Evolutionary conservation across 2,797 vertebrate species (phyloP), one percentile per base, ranked within the genome.

Genomic region (Eupleurogrammus muticus): DNA sequence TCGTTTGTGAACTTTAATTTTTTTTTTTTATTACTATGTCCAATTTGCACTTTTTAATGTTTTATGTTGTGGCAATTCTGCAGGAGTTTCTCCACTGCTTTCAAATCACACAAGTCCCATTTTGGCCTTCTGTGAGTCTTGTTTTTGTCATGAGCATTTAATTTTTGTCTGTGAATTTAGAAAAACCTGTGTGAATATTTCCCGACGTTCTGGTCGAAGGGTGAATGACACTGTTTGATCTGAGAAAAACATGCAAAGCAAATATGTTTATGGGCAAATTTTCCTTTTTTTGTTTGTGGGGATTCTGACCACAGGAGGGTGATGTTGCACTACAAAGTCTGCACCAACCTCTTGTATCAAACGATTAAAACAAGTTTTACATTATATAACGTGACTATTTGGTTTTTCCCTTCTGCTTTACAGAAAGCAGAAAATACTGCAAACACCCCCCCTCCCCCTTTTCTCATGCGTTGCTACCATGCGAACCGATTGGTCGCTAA

Each of bases 31-130:
- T 38, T 40, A 14, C 14, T 5, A 40, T 16, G 13, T 40, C 13
- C 23, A 49, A 42, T 24, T 32, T 73, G 72, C 75, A 79, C 75
- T 77, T 70, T 70, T 54, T 19, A 24, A 11, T 49, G 12, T 57
- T 65, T 14, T 46, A 16, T 13, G 21, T 69, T 75, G 14, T 46
- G 4, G 57, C 35, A 16, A 2, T 21, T n/a, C 21, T 42, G 14
- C 13, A 42, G 5, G 13, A 40, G n/a, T 21, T 52, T 28, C 36
- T 57, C 3, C n/a, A 16, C 20, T 40, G 5, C 19, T 28, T 21
- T 48, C 1, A 40, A 64, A 48, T 11, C 24, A 17, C 51, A 48
- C 5, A 13, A n/a, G 48, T 16, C 6, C n/a, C 0, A 2, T 23
- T 28, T 28, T 28, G 28, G 28, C 6, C 28, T 28, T 28, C 28